Evolutionary conservation across 2,888 invertebrate species (phyloP).

Genomic region (Ornithoptera priamus): DNA sequence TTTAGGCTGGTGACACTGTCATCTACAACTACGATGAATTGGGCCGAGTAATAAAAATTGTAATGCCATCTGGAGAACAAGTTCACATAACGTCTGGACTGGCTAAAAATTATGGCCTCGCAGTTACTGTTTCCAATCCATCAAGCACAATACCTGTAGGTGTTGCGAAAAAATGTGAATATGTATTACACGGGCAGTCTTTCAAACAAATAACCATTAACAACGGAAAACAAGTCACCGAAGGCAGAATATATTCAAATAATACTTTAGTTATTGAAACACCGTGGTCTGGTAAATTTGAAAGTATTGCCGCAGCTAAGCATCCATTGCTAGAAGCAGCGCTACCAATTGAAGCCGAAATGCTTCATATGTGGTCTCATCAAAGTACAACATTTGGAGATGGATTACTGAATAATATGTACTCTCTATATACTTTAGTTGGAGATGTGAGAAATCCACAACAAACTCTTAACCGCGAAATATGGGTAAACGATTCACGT

Average conservation of each 20-base stretch:
- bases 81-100: slow-evolving; percentile 89
- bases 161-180: slow-evolving; percentile 79
- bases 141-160: slow-evolving; percentile 77
- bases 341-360: slow-evolving; percentile 92
- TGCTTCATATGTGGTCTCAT: slow-evolving; percentile 94
- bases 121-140: slow-evolving; percentile 84
- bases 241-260: slow-evolving; percentile 88
- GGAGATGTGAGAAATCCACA: slow-evolving; percentile 92
- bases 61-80: slow-evolving; percentile 95
- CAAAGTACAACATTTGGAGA: slow-evolving; percentile 89
- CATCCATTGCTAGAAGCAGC: slow-evolving; percentile 92
- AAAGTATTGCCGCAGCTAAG: slow-evolving; percentile 88
- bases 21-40: slow-evolving; percentile 95
- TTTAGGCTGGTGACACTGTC: slow-evolving; percentile 90
- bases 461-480: slow-evolving; percentile 89
- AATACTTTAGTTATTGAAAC: slow-evolving; percentile 88
- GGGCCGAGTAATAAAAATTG: slow-evolving; percentile 91
- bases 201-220: slow-evolving; percentile 85
- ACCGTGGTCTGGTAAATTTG: slow-evolving; percentile 86
- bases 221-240: slow-evolving; percentile 85
- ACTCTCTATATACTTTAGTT: slow-evolving; percentile 89
- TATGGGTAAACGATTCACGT: slow-evolving; percentile 94
- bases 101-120: slow-evolving; percentile 87
- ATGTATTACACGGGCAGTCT: slow-evolving; percentile 82
- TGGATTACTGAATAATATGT: slow-evolving; percentile 87